Base-by-base conservation (phyloP, 1,140 invertebrate species). In the Brachionus calyciflorus region DNA sequence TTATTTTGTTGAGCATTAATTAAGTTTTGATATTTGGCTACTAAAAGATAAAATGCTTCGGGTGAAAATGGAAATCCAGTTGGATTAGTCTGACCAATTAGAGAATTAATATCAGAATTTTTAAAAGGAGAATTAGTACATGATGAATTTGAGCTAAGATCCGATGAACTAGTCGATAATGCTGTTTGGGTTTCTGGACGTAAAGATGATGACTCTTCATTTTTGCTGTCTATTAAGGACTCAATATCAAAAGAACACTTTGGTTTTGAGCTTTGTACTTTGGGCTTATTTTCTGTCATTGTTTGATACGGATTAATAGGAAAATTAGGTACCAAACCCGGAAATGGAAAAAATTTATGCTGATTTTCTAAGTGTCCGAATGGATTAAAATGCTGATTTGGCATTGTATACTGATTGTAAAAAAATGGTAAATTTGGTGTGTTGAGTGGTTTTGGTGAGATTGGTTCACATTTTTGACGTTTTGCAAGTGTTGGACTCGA, bases 181-280 rank as follows among this genome's bases (percentile, higher is more conserved):
- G 40, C 19, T 65, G 60, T 44, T 14, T 41, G 40, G 17, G 41
- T 65, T 44, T 65, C 60, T 65, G 17, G 33, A 7, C 40, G 60
- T 12, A n/a, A n/a, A n/a, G n/a, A n/a, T n/a, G 57, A 17, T 51
- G 46, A 6, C 6, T 73, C 69, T 3, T 73, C 69, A n/a, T 73
- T 28, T 37, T 55, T 73, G 28, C 24, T 51, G 19, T 73, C 69
- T 6, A 73, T 73, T 30, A 73, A 55, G 24, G 69, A 73, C 5
- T 73, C 69, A 73, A 73, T 73, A 37, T 73, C 55, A 60, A 60
- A 60, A 17, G 55, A 60, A 60, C 55, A 60, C 30, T 60, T 60
- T 5, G 55, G 55, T 17, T 60, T 60, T n/a, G 12, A 37, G 9
- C 28, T 40, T 37, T 33, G 55, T 17, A 17, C 30, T 46, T 73